These are phyloP conservation scores for Scaptomyza cyrtandrae DNA, from an alignment of 2,888 invertebrate genomes.

Conservation along the genomic window DNA sequence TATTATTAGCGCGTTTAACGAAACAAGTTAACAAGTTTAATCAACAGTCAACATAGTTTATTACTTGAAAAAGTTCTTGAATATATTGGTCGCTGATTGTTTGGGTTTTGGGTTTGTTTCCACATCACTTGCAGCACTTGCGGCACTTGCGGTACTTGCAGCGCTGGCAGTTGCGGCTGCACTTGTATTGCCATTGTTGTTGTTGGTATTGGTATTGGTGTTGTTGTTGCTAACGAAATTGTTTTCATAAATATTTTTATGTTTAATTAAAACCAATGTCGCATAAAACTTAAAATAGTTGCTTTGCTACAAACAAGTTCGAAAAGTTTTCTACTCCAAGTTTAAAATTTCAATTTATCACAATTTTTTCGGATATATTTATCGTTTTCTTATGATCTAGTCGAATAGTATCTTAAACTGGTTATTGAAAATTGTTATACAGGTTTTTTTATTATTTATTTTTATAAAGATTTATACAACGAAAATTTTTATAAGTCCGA, in stretches of 20 bases:
- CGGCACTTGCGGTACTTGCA: neutral
- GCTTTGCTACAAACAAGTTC: neutral
- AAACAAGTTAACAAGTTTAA: constrained; percentile 31
- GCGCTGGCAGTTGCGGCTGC: constrained; percentile 49
- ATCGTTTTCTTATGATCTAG: too few relatives aligned
- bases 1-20: constrained; percentile 41
- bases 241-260: constrained; percentile 6
- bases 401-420: too few relatives aligned
- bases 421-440: too few relatives aligned
- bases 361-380: neutral
- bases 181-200: constrained; percentile 69
- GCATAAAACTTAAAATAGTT: constrained; percentile 17
- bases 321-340: neutral
- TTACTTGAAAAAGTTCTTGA: constrained; percentile 99
- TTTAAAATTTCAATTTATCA: neutral
- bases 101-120: constrained; percentile 86
- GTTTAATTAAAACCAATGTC: constrained; percentile 18
- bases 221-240: constrained; percentile 62
- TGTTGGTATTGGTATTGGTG: constrained; percentile 51
- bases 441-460: too few relatives aligned
- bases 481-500: too few relatives aligned
- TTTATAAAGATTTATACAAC: neutral
- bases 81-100: constrained; percentile 94
- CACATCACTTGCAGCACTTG: constrained; percentile 57
- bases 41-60: constrained; percentile 26